Evolutionary conservation across 2,113 vertebrate genomes (phyloP).

Genomic region (Alligator sinensis): DNA sequence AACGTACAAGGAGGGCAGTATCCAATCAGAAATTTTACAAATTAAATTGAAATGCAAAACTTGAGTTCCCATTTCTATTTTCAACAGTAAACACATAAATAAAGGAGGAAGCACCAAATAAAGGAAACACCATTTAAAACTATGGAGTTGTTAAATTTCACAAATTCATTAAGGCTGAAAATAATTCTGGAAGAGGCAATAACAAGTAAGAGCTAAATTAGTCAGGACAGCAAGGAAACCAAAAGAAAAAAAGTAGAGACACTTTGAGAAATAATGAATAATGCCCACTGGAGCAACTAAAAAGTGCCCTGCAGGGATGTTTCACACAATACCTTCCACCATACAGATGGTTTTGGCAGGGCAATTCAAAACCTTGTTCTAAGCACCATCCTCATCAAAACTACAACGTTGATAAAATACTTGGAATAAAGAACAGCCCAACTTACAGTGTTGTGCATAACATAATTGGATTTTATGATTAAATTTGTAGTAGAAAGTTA

Average conservation of each 20-base stretch:
- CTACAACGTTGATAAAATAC: not conserved
- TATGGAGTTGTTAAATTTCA: constrained; percentile 11
- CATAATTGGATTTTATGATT: not conserved
- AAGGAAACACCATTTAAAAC: constrained; percentile 5
- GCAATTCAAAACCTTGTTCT: constrained; percentile 24
- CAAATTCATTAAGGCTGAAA: not conserved
- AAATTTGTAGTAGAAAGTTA: not conserved
- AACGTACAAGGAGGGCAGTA: not conserved
- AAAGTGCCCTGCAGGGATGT: constrained; percentile 16
- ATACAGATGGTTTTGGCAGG: constrained; percentile 25
- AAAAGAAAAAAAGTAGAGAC: constrained; percentile 16
- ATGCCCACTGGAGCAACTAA: constrained; percentile 17
- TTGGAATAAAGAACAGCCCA: not conserved
- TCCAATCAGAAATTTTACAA: not conserved
- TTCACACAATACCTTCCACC: constrained; percentile 37
- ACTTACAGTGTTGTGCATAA: not conserved
- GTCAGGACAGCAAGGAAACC: constrained; percentile 29
- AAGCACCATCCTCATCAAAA: constrained; percentile 15
- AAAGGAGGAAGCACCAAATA: not conserved
- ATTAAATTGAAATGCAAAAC: not conserved
- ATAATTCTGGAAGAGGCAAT: constrained; percentile 23
- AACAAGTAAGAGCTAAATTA: constrained; percentile 38
- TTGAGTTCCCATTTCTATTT: not conserved
- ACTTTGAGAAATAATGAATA: constrained; percentile 41
- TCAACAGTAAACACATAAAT: not conserved